Conservation (phyloP, 2,888 invertebrate species). For the Amphipyra berbera region DNA sequence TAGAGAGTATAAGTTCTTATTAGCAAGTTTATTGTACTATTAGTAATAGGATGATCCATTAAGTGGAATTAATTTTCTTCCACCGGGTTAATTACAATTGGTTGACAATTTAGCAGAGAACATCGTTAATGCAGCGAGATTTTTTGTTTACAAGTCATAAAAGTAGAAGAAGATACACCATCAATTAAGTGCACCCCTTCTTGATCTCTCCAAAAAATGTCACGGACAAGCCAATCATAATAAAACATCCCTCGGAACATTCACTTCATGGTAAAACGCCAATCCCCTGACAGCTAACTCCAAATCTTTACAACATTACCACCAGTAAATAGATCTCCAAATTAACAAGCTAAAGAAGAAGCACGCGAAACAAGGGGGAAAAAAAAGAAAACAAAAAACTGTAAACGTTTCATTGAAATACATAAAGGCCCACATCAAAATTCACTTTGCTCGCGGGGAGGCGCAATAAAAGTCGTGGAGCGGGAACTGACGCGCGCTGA, state of each 20-base stretch:
- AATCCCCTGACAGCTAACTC: conserved; percentile 14
- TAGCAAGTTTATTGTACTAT: no score
- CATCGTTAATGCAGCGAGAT: no score
- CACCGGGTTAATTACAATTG: no score
- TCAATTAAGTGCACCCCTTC: no score
- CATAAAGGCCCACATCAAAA: conserved; percentile 83
- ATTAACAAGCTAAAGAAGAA: conserved; percentile 53
- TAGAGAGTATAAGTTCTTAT: neutral
- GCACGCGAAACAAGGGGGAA: conserved; percentile 48
- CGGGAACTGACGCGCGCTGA: conserved; percentile 65
- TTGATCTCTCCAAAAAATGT: neutral
- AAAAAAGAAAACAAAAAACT: conserved; percentile 60
- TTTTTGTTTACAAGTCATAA: no score
- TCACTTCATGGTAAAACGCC: conserved; percentile 9
- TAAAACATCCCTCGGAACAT: conserved; percentile 21
- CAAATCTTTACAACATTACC: conserved; percentile 34
- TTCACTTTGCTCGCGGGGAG: conserved; percentile 82
- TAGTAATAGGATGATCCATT: no score
- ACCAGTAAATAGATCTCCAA: conserved; percentile 51
- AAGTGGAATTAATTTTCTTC: no score
- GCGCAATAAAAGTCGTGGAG: conserved; percentile 71
- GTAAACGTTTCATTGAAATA: conserved; percentile 78
- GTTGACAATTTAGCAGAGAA: no score
- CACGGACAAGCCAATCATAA: conserved; percentile 24
- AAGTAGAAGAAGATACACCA: no score